These are phyloP conservation scores for Psilanteris sp. DNA, from an alignment of 1,140 invertebrate species.

Conservation along the genomic window DNA sequence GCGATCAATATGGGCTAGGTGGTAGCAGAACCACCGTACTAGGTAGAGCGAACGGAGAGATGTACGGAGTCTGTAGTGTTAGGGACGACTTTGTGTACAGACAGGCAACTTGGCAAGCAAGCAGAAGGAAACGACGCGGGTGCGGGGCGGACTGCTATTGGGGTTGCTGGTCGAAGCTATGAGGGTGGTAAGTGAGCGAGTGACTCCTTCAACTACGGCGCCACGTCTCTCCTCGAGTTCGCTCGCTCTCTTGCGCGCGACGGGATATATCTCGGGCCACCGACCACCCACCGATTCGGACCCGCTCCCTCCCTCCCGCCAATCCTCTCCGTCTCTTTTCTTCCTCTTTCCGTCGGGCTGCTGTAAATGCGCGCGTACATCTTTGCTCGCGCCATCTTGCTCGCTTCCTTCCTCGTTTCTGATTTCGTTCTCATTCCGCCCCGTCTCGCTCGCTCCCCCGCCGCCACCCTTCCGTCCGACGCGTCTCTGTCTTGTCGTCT, in stretches of 20 bases:
- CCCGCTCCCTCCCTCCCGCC: constrained; percentile 31
- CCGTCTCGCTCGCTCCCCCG: constrained; percentile 7
- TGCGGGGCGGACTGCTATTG: constrained; percentile 65
- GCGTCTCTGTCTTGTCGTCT: constrained; percentile 12
- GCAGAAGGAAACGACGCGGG: constrained; percentile 52
- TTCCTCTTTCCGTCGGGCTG: constrained; percentile 13
- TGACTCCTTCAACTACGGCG: constrained; percentile 76
- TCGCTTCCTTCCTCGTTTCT: constrained; percentile 16
- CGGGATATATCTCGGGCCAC: constrained; percentile 41
- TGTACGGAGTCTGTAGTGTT: constrained; percentile 75
- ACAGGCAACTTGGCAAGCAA: constrained; percentile 72
- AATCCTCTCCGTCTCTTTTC: constrained; percentile 22
- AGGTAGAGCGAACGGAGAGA: constrained; percentile 55
- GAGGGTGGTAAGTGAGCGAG: constrained; percentile 78
- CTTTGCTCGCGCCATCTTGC: constrained; percentile 27
- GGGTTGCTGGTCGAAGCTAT: constrained; percentile 72
- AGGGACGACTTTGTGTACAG: constrained; percentile 72
- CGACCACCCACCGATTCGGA: constrained; percentile 45
- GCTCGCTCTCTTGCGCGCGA: constrained; percentile 8
- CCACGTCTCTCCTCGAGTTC: constrained; percentile 61
- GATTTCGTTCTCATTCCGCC: constrained; percentile 14
- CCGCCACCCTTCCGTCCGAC: constrained; percentile 3
- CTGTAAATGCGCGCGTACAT: constrained; percentile 6
- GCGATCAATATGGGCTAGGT: constrained; percentile 75
- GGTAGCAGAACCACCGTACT: constrained; percentile 48